Conservation (phyloP, 2,888 invertebrate species). For the Syrphus vitripennis region DNA sequence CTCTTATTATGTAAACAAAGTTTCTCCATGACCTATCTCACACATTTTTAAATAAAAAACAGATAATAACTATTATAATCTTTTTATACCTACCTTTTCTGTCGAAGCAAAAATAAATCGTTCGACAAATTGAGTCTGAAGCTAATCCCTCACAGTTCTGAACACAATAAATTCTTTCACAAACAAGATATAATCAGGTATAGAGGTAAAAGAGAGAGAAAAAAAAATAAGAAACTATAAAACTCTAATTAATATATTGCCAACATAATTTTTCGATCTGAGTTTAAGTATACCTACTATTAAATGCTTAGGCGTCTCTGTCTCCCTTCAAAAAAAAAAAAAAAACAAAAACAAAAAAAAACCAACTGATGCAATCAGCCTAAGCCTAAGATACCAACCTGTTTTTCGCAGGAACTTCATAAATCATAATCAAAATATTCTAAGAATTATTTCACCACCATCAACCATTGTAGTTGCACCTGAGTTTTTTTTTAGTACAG, state of each 20-base stretch:
- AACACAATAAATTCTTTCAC: slow-evolving; percentile 16
- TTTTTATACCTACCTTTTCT: background rate
- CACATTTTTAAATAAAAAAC: background rate
- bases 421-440: slow-evolving; percentile 71
- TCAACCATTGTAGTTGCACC: slow-evolving; percentile 44
- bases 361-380: slow-evolving; percentile 52
- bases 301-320: background rate
- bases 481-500: slow-evolving; percentile 42
- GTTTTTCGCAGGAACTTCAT: slow-evolving; percentile 70
- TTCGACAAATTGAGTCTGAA: background rate
- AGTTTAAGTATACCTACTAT: background rate
- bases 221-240: background rate
- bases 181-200: background rate
- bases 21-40: slow-evolving; percentile 10
- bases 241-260: slow-evolving; percentile 11
- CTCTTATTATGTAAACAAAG: background rate
- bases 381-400: slow-evolving; percentile 58
- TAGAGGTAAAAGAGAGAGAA: background rate
- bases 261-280: too few species aligned
- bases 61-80: background rate
- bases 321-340: background rate
- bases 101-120: slow-evolving; percentile 2
- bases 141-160: background rate
- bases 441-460: slow-evolving; percentile 61
- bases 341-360: background rate